Conservation (phyloP, 1,140 invertebrate species). For the Sitobion miscanthi region DNA sequence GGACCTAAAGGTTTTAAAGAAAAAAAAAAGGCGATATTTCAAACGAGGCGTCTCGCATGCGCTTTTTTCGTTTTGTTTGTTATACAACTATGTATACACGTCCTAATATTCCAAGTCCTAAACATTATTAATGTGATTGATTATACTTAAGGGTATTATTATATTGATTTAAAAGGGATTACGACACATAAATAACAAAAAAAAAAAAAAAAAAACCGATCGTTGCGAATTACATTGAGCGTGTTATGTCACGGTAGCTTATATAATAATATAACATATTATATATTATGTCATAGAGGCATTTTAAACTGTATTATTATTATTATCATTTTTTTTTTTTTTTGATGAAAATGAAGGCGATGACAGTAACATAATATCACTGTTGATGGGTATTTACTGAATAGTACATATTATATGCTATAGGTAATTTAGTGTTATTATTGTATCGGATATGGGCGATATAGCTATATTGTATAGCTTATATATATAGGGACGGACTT, state of each 20-base stretch:
- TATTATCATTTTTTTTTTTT: neutral
- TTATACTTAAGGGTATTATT: neutral
- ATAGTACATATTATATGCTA: no score
- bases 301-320: no score
- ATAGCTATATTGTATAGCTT: no score
- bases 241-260: neutral
- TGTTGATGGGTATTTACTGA: neutral
- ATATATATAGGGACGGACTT: neutral
- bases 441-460: no score
- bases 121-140: conserved; percentile 32
- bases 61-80: conserved; percentile 16
- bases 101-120: conserved; percentile 31
- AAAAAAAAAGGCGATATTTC: neutral
- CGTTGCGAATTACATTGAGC: neutral
- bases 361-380: neutral
- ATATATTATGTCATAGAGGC: neutral
- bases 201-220: neutral
- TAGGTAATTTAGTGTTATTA: no score
- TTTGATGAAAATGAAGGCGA: neutral
- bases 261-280: neutral
- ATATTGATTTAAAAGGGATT: conserved; percentile 27
- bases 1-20: neutral
- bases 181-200: neutral
- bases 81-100: neutral
- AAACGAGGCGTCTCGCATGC: neutral